These are phyloP conservation scores for Scleropages formosus DNA, from an alignment of 2,797 vertebrate species.

Conservation along the genomic window DNA sequence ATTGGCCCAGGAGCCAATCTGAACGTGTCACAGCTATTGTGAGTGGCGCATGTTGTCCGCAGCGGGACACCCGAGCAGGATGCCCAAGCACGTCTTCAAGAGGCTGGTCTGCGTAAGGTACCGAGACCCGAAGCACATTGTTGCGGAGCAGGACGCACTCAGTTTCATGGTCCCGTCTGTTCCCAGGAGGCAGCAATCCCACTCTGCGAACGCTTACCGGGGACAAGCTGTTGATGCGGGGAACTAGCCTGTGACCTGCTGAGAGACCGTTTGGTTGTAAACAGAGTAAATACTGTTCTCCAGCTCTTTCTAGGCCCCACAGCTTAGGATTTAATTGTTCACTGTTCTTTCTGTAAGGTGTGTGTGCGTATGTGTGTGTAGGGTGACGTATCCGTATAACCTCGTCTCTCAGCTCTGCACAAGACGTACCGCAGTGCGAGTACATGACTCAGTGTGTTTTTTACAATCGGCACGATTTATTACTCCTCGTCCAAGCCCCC, in stretches of 20 bases:
- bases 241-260: conserved; percentile 28
- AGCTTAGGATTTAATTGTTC: not conserved
- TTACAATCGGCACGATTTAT: not conserved
- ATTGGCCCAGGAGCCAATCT: not conserved
- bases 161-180: conserved; percentile 14
- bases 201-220: conserved; percentile 10
- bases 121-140: not conserved
- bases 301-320: not conserved
- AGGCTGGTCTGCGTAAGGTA: not conserved
- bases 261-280: conserved; percentile 16
- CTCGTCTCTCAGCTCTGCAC: not conserved
- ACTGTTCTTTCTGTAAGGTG: not conserved
- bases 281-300: conserved; percentile 10
- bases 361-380: conserved; percentile 23
- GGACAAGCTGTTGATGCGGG: conserved; percentile 22
- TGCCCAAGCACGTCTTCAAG: not conserved
- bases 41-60: not conserved
- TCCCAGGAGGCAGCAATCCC: conserved; percentile 7
- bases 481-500: not conserved
- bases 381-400: not conserved
- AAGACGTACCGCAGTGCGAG: not conserved
- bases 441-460: not conserved
- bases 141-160: not conserved
- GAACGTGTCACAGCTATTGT: not conserved
- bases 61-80: not conserved